phyloP scores from a whole-genome alignment of 1,140 invertebrate species.

The Nylanderia fulva region DNA sequence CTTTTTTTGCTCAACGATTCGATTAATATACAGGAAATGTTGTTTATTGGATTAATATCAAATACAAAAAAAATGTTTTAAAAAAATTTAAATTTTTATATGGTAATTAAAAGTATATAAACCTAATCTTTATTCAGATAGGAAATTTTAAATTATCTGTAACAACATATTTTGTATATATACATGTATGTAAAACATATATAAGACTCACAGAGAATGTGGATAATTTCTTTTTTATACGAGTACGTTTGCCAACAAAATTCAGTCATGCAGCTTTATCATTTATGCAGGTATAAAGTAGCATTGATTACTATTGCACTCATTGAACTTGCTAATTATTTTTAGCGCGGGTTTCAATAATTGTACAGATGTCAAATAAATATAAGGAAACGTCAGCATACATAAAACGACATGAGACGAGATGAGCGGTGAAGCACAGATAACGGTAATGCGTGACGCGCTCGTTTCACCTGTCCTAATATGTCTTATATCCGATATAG shows the following conservation, averaged over 20 bases:
- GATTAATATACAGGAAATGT: background rate
- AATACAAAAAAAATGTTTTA: background rate
- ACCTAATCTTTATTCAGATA: background rate
- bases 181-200: too few species aligned
- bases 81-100: background rate
- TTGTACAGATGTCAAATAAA: constrained; percentile 43
- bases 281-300: background rate
- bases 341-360: constrained; percentile 18
- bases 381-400: constrained; percentile 33
- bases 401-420: constrained; percentile 36
- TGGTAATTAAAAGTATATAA: background rate
- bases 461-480: constrained; percentile 77
- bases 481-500: constrained; percentile 62
- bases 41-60: background rate
- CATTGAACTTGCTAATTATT: constrained; percentile 19
- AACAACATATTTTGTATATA: too few species aligned
- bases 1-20: background rate
- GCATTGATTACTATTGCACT: background rate
- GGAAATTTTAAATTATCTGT: background rate
- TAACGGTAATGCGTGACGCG: constrained; percentile 69
- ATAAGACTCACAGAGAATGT: background rate
- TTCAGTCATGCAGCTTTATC: too few species aligned
- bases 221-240: background rate
- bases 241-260: background rate
- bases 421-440: constrained; percentile 56